phyloP scores from a whole-genome alignment of 2,113 vertebrate species.

The Cephalopterus ornatus region DNA sequence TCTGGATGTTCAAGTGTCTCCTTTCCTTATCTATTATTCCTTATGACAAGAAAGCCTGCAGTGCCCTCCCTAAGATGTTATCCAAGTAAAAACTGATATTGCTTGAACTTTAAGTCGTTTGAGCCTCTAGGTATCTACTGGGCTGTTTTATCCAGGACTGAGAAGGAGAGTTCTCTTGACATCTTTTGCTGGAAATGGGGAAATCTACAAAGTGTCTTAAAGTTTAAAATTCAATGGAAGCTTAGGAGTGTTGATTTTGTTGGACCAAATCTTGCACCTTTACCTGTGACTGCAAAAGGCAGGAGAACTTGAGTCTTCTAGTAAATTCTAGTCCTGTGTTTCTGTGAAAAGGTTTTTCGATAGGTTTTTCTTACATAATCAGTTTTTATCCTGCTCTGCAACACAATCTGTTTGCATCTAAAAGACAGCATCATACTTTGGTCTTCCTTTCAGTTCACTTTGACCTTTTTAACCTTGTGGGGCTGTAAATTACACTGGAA shows the following conservation, averaged over 20 bases:
- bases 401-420: not conserved
- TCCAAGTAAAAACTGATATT: not conserved
- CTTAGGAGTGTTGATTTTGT: not conserved
- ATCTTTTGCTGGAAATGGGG: not conserved
- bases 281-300: not conserved
- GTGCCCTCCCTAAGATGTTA: not conserved
- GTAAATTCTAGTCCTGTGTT: not conserved
- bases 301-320: not conserved
- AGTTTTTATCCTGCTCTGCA: not conserved
- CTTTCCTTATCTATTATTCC: not conserved
- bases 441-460: not conserved
- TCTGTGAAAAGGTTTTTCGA: not conserved
- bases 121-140: not conserved
- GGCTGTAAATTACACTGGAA: not conserved
- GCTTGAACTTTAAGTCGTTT: not conserved
- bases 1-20: not conserved
- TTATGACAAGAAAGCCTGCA: not conserved
- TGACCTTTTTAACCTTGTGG: not conserved
- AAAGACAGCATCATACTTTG: not conserved
- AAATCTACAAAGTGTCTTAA: not conserved
- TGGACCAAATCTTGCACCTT: not conserved
- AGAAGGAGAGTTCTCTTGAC: not conserved
- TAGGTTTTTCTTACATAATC: not conserved
- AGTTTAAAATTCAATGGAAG: not conserved
- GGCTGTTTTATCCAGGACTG: not conserved